Evolutionary conservation across 2,113 vertebrate genomes (phyloP), one percentile per base, ranked within the genome.

Genomic region (Electrona antarctica): DNA sequence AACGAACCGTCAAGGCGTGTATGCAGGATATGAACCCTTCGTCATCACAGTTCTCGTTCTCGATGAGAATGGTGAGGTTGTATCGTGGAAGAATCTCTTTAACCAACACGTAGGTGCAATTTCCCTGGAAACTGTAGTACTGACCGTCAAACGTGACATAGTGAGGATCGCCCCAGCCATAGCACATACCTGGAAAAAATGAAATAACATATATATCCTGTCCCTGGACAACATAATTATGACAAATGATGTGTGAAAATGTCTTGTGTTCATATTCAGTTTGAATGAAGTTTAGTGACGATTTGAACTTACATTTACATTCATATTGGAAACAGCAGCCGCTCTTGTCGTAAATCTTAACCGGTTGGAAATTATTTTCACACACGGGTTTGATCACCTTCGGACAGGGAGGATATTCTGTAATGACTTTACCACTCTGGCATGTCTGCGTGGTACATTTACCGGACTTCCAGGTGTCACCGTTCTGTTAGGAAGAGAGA

Each of bases 81-180:
- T 93, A 86, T 82, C 77, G 92, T 0, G 95, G 93, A 50, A 85
- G 69, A 1, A 97, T 95, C 89, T 98, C 95, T 87, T 95, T 91
- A 79, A 98, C 88, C 78, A 98, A 90, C 47, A 98, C 91, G 0
- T 98, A 97, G 1, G 95, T 96, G 85, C 97, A 99, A 83, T 96
- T 95, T 85, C 96, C 91, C 90, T 96, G 93, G 89, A 96, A 97
- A n/a, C 92, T 94, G 63, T 98, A 99, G 79, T 96, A 95, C 8
- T 51, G 87, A 73, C 96, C 97, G 60, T 98, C 97, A 62, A 99
- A 99, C 28, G 97, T 97, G 33, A 91, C 2, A 73, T 96, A 97
- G 83, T 98, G 96, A 51, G 94, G 93, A 84, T 96, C 94, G 59
- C 96, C 97, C 97, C 97, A 98, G 77, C 96, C 95, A 2, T 63